Evolutionary conservation across 1,140 invertebrate species (phyloP).

Genomic region (fruit fly (Drosophila melanogaster)): Release_6_plus_ISO1_MT NT_033777.3:10167501-10168000

Average conservation of each 20-base stretch:
- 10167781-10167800: slow-evolving; percentile 14
- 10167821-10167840: slow-evolving; percentile 45
- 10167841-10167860: slow-evolving; percentile 64
- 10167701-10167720: slow-evolving; percentile 44
- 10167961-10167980: slow-evolving; percentile 23
- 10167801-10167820: slow-evolving; percentile 6
- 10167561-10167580: not conserved
- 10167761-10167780: slow-evolving; percentile 22
- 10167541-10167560: slow-evolving; percentile 21
- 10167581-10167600: slow-evolving; percentile 57
- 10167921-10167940: slow-evolving; percentile 68
- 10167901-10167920: slow-evolving; percentile 66
- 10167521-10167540: slow-evolving; percentile 4
- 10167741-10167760: slow-evolving; percentile 16
- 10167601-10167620: slow-evolving; percentile 67
- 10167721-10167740: slow-evolving; percentile 73
- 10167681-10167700: slow-evolving; percentile 58
- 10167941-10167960: slow-evolving; percentile 24
- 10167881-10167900: slow-evolving; percentile 40
- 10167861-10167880: slow-evolving; percentile 15
- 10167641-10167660: slow-evolving; percentile 4
- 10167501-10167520: slow-evolving; percentile 25
- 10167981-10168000: slow-evolving; percentile 9
- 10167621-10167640: slow-evolving; percentile 55
- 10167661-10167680: slow-evolving; percentile 63